A percentile compares a stretch with the other conserved stretches of the same genome.
phyloP scores from a whole-genome alignment of 2,797 vertebrate genomes.

The Phrynocephalus forsythii region DNA sequence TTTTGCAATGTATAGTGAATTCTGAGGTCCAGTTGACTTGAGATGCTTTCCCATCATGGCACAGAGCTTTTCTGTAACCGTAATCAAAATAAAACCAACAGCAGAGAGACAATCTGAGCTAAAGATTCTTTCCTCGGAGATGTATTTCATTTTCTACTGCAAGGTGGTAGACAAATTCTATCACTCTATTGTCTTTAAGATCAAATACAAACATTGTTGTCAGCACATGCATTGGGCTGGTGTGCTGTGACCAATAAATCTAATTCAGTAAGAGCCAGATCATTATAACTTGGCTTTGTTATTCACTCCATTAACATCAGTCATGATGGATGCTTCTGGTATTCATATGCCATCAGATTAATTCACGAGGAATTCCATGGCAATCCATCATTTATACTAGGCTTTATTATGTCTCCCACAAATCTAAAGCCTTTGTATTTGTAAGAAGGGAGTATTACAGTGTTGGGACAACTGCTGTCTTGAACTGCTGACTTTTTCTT shows the following conservation, averaged over 20 bases:
- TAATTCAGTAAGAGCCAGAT: constrained; percentile 61
- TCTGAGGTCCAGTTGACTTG: not conserved
- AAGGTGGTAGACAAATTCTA: constrained; percentile 32
- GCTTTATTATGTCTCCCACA: constrained; percentile 56
- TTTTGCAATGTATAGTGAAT: not conserved
- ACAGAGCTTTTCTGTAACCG: not conserved
- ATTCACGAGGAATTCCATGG: constrained; percentile 64
- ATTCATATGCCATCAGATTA: constrained; percentile 66
- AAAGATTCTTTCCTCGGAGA: not conserved
- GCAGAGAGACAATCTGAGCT: not conserved
- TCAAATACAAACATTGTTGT: constrained; percentile 56
- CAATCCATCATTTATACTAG: constrained; percentile 60
- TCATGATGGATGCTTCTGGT: constrained; percentile 49
- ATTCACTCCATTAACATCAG: constrained; percentile 60
- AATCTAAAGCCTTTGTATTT: constrained; percentile 37
- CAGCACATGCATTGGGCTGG: not conserved
- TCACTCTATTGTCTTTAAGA: constrained; percentile 52
- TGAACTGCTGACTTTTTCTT: constrained; percentile 30
- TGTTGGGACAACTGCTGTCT: constrained; percentile 33
- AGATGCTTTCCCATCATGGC: not conserved
- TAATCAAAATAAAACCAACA: not conserved
- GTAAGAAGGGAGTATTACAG: constrained; percentile 49
- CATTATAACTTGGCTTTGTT: constrained; percentile 57
- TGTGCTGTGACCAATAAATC: constrained; percentile 62
- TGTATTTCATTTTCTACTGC: constrained; percentile 26